Evolutionary conservation across 2,888 invertebrate genomes (phyloP), one percentile per base, ranked within the genome.

Genomic region (Dendrolimus pini): DNA sequence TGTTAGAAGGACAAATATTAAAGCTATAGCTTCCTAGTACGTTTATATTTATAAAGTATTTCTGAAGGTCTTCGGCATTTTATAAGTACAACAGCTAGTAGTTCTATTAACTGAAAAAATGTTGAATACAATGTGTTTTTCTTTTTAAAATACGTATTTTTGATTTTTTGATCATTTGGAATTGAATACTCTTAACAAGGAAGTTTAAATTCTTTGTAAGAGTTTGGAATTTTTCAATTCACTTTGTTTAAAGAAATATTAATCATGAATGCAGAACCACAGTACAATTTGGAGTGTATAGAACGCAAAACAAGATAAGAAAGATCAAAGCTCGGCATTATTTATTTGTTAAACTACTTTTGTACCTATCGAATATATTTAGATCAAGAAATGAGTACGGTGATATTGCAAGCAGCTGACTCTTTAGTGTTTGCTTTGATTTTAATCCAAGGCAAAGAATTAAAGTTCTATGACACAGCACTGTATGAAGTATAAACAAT

Each of bases 1-100:
- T 70, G 71, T 72, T 74, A 70, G 71, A 71, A 78, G 75, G 76
- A 70, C 76, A 62, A 65, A 68, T 68, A 41, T 52, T 54, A 56
- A 13, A 30, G 30, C 30, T 30, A 3, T 30, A 30, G 30, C 30
- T 30, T 30, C 6, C 6, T 30, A 30, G 30, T 30, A 30, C 30
- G 30, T 30, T 30, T 30, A 30, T 6, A 30, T 30, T 30, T 30
- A 30, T 30, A 30, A 30, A 30, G 3, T 30, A 30, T 6, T 30
- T 30, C 30, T 30, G 30, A 30, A 30, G 30, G 6, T 30, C 30
- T 30, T 30, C 6, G 30, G 30, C 30, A 30, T 30, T 30, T 30
- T 30, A 30, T 6, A 30, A 30, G 30, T 30, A 30, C 30, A 30
- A 30, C 30, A 30, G 30, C 30, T 6, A 30, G 30, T 30, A 30